phyloP scores from a whole-genome alignment of 2,113 vertebrate species.

The Gadus macrocephalus region DNA sequence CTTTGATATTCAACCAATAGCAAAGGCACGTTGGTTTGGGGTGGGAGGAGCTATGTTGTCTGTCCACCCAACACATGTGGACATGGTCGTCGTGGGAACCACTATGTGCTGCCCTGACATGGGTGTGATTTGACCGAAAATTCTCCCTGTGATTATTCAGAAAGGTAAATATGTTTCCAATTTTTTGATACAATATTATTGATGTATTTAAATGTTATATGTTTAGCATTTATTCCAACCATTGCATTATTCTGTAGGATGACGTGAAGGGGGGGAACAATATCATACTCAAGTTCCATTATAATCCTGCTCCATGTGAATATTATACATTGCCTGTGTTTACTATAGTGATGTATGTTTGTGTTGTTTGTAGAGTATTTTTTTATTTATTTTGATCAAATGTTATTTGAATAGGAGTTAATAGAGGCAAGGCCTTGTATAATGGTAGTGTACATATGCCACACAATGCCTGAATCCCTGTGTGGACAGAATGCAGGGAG shows the following conservation, averaged over 20 bases:
- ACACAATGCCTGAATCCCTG: slow-evolving; percentile 29
- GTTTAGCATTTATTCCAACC: not conserved
- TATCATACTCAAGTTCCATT: not conserved
- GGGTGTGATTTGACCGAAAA: slow-evolving; percentile 33
- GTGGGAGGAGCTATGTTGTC: slow-evolving; percentile 38
- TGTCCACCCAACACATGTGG: slow-evolving; percentile 13
- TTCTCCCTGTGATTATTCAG: not conserved
- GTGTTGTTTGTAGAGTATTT: not conserved
- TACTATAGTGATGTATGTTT: not conserved
- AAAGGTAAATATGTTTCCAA: slow-evolving; percentile 39
- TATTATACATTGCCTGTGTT: not conserved
- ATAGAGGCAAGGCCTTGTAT: too few species aligned
- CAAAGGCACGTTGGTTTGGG: slow-evolving; percentile 32
- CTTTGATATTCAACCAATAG: slow-evolving; percentile 55
- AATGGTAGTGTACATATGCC: not conserved
- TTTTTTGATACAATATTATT: not conserved
- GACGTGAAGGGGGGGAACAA: too few species aligned
- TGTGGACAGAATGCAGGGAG: slow-evolving; percentile 40
- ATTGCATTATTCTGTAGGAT: too few species aligned
- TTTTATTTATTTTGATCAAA: not conserved
- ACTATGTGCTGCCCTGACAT: slow-evolving; percentile 17
- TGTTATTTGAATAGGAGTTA: too few species aligned
- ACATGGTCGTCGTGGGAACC: slow-evolving; percentile 33
- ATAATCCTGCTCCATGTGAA: not conserved
- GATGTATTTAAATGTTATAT: not conserved